Evolutionary conservation across 2,888 invertebrate species (phyloP).

Genomic region (Tipula helvola): DNA sequence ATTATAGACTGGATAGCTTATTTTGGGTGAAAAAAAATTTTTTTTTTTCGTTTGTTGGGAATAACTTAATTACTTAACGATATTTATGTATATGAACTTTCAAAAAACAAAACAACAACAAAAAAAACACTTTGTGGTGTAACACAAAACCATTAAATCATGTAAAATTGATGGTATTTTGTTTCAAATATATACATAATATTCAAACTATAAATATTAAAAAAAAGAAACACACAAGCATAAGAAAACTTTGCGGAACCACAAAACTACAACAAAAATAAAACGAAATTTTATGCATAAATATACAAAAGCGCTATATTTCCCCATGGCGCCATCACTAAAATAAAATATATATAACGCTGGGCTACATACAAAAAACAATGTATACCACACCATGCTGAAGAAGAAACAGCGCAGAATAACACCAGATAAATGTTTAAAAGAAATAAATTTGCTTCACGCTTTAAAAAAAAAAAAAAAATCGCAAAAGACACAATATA

Average conservation of each 20-base stretch:
- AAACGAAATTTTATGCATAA: neutral
- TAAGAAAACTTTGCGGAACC: neutral
- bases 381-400: neutral
- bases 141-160: neutral
- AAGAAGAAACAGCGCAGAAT: neutral
- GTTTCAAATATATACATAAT: neutral
- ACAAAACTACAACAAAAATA: neutral
- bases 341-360: neutral
- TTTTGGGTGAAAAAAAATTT: neutral
- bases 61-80: neutral
- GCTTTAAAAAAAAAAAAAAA: neutral
- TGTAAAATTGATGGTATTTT: neutral
- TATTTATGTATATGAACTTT: neutral
- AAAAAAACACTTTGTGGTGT: neutral
- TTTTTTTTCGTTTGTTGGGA: neutral
- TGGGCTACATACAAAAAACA: neutral
- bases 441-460: neutral
- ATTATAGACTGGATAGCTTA: neutral
- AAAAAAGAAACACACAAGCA: neutral
- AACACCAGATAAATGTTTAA: constrained; percentile 4
- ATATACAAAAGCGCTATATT: neutral
- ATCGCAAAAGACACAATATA: neutral
- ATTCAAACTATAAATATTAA: neutral
- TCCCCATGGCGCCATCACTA: constrained; percentile 4
- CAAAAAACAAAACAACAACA: neutral